A percentile compares a stretch with the other conserved stretches of the same genome.
These are phyloP conservation scores for Eulemur coronatus DNA, from an alignment of 2,797 vertebrate species.

Conservation along the genomic window DNA sequence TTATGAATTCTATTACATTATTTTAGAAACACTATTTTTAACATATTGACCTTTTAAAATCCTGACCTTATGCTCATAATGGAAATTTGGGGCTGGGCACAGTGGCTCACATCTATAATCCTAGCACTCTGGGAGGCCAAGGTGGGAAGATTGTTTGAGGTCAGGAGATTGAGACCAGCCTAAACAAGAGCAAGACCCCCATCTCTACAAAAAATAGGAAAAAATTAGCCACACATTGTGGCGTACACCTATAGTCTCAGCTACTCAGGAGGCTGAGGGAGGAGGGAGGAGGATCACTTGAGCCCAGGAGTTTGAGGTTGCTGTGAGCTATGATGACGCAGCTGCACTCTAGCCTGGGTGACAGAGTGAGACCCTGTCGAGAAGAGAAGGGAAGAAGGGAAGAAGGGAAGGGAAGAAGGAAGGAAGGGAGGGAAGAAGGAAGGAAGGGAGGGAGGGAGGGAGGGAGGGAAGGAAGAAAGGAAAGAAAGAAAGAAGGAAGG, in stretches of 20 bases:
- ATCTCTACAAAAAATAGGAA: neutral
- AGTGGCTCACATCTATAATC: neutral
- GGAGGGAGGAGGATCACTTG: neutral
- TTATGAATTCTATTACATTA: neutral
- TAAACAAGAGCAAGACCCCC: neutral
- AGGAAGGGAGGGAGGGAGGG: too few relatives aligned
- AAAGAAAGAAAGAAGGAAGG: too few relatives aligned
- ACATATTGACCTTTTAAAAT: neutral
- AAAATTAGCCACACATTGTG: neutral
- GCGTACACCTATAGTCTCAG: neutral
- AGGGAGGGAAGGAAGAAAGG: too few relatives aligned
- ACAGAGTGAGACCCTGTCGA: neutral
- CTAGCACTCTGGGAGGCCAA: neutral
- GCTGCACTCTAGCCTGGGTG: neutral
- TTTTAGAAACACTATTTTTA: conserved; percentile 18
- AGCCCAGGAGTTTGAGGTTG: neutral
- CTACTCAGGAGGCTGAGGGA: neutral
- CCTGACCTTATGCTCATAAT: neutral
- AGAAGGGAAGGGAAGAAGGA: too few relatives aligned
- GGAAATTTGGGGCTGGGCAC: neutral
- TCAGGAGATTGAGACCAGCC: neutral
- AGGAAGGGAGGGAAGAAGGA: too few relatives aligned
- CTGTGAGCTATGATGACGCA: neutral
- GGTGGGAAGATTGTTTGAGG: neutral
- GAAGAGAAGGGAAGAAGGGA: too few relatives aligned